Evolutionary conservation across 2,113 vertebrate genomes (phyloP).

Genomic region (Microcebus murinus): DNA sequence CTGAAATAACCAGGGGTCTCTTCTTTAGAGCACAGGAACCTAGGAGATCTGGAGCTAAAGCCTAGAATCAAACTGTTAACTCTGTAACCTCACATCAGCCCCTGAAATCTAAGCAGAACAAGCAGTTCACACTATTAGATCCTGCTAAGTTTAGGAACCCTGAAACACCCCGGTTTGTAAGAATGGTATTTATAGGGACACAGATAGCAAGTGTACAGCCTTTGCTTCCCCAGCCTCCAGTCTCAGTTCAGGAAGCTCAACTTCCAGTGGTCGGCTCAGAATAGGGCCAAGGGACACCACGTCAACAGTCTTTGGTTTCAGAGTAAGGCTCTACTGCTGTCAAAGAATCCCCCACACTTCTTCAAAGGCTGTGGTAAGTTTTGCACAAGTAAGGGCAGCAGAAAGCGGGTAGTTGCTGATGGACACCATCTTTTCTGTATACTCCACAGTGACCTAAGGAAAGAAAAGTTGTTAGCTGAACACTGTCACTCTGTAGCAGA

Average conservation of each 20-base stretch:
- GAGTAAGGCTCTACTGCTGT: conserved; percentile 54
- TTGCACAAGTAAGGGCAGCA: conserved; percentile 96
- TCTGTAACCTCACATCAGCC: background rate
- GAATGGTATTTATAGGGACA: conserved; percentile 67
- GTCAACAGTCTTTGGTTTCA: background rate
- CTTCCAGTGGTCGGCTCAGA: background rate
- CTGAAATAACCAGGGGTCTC: background rate
- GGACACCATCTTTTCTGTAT: conserved; percentile 94
- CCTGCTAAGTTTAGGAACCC: background rate
- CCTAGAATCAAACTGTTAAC: background rate
- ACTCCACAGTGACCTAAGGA: conserved; percentile 93
- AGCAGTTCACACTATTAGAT: background rate
- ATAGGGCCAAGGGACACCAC: background rate
- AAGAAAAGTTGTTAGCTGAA: background rate
- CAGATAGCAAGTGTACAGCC: background rate
- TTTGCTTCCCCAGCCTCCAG: background rate
- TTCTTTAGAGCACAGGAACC: background rate
- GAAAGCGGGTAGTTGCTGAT: conserved; percentile 99
- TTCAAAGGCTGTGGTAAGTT: conserved; percentile 97
- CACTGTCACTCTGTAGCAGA: background rate
- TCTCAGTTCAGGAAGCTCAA: background rate
- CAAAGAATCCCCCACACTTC: conserved; percentile 95
- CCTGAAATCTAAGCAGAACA: background rate
- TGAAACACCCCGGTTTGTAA: conserved; percentile 23
- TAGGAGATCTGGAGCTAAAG: background rate